phyloP scores from a whole-genome alignment of 2,113 vertebrate species.

The Aramus guarauna region DNA sequence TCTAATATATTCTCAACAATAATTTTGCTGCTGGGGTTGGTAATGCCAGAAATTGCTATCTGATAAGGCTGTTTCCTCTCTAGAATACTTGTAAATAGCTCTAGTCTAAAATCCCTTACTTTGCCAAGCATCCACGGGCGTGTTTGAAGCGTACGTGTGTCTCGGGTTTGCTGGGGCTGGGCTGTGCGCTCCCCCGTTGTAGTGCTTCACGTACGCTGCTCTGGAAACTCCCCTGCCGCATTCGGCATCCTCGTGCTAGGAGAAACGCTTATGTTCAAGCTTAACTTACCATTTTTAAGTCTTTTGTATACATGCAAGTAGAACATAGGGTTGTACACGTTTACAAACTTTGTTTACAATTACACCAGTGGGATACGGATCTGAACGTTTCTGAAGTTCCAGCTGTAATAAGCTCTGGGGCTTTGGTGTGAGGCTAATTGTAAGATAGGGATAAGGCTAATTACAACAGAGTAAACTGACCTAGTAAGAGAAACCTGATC shows the following conservation, averaged over 20 bases:
- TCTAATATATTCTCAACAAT: background rate
- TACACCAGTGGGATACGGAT: rapidly evolving
- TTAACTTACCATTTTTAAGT: background rate
- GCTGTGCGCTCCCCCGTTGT: background rate
- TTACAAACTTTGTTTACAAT: background rate
- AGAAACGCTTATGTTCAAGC: background rate
- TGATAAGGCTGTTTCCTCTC: background rate
- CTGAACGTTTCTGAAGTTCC: background rate
- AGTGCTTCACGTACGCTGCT: background rate
- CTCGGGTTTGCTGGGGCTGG: background rate
- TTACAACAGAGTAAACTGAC: constrained; percentile 39
- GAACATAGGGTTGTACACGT: background rate
- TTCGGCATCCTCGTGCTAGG: background rate
- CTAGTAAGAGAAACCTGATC: constrained; percentile 4
- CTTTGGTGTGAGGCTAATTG: background rate
- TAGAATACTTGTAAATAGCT: background rate
- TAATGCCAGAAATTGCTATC: background rate
- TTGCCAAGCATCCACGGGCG: background rate
- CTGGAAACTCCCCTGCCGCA: background rate
- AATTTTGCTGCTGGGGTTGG: background rate
- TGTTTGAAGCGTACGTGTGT: background rate
- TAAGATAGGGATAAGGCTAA: constrained; percentile 14
- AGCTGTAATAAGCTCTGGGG: background rate
- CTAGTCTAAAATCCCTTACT: background rate
- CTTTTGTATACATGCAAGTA: background rate